phyloP scores from a whole-genome alignment of 2,888 invertebrate species.

The Eupithecia vulgata region DNA sequence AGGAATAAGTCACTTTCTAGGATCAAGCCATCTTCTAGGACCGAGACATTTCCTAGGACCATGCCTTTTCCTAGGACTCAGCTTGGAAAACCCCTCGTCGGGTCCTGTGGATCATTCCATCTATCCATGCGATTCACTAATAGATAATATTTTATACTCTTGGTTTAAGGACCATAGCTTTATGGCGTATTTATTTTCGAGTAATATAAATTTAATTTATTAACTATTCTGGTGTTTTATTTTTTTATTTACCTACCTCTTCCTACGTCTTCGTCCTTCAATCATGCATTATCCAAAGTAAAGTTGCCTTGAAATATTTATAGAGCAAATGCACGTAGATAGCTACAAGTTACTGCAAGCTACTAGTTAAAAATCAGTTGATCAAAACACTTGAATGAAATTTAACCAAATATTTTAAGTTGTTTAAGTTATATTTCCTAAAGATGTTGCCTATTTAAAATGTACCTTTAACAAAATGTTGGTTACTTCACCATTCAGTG shows the following conservation, averaged over 20 bases:
- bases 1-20: constrained; percentile 87
- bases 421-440: neutral
- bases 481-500: neutral
- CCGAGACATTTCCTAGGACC: constrained; percentile 84
- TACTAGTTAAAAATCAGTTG: neutral
- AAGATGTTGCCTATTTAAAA: neutral
- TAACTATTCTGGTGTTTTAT: constrained; percentile 63
- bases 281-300: neutral
- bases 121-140: constrained; percentile 66
- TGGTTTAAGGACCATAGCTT: constrained; percentile 76
- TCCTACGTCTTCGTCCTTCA: neutral
- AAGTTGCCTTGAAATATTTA: neutral
- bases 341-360: neutral
- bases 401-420: neutral
- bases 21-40: constrained; percentile 80
- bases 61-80: constrained; percentile 69
- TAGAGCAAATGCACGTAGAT: neutral
- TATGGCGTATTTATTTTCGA: constrained; percentile 82
- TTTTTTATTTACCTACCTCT: constrained; percentile 43
- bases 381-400: neutral
- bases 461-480: neutral
- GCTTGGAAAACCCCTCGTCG: constrained; percentile 24
- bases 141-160: constrained; percentile 80
- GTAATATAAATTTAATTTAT: constrained; percentile 79
- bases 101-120: constrained; percentile 44